Evolutionary conservation across 2,113 vertebrate species (phyloP).

Genomic region (Rattus rattus): DNA sequence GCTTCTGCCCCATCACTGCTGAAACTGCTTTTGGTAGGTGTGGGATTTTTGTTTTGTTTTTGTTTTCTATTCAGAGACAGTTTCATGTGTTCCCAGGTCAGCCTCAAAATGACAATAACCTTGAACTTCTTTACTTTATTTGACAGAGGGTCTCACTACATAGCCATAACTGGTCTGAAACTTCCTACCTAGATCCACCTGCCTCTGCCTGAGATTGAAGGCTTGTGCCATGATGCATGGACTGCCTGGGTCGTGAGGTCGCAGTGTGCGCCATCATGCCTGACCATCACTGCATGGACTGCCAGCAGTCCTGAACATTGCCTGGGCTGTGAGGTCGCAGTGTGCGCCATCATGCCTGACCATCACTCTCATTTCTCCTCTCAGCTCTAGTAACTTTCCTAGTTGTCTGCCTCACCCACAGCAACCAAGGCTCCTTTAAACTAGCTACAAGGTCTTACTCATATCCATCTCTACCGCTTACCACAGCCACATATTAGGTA

Average conservation of each 20-base stretch:
- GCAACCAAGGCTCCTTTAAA: background rate
- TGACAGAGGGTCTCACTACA: background rate
- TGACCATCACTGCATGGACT: background rate
- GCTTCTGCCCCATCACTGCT: background rate
- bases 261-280: too few relatives aligned
- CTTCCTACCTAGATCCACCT: background rate
- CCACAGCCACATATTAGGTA: background rate
- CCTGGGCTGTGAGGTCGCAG: too few relatives aligned
- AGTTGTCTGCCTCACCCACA: background rate
- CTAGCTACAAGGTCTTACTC: background rate
- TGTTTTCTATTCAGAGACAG: background rate
- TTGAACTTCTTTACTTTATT: background rate
- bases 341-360: too few relatives aligned
- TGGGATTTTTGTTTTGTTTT: background rate
- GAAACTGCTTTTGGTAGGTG: background rate
- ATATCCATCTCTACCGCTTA: conserved; percentile 10
- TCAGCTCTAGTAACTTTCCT: background rate
- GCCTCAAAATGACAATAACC: background rate
- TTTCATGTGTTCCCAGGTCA: background rate
- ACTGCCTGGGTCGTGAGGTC: too few relatives aligned
- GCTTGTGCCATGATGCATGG: background rate
- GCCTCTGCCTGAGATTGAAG: background rate
- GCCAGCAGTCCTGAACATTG: too few relatives aligned
- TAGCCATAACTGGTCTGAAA: background rate
- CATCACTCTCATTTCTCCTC: background rate